phyloP scores from a whole-genome alignment of 2,113 vertebrate species.

The Datnioides undecimradiatus region DNA sequence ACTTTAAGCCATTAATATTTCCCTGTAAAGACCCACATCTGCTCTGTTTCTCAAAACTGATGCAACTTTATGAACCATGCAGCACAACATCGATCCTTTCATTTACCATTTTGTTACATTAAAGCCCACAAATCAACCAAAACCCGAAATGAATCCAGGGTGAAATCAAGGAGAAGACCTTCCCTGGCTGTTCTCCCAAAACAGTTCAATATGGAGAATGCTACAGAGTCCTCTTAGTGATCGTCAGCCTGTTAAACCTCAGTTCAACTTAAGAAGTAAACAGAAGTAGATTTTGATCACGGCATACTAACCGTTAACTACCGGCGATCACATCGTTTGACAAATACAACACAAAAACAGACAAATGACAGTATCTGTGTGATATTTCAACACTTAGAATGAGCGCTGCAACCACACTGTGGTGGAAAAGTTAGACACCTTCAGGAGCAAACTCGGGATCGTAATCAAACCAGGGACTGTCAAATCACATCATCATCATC shows the following conservation, averaged over 20 bases:
- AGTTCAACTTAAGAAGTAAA: no score
- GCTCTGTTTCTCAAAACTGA: neutral
- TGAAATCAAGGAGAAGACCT: neutral
- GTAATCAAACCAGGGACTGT: constrained; percentile 22
- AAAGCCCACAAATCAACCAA: neutral
- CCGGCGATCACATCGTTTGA: neutral
- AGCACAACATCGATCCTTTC: neutral
- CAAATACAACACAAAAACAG: neutral
- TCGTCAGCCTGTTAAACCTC: neutral
- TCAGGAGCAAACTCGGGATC: neutral
- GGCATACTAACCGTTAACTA: neutral
- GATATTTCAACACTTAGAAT: neutral
- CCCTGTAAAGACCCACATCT: neutral
- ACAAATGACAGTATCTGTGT: neutral
- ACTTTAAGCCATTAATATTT: neutral
- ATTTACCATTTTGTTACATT: neutral
- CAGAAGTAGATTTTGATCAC: no score
- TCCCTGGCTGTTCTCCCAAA: neutral
- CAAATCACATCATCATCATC: neutral
- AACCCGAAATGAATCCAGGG: neutral
- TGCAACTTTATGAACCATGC: neutral
- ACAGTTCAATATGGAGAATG: neutral
- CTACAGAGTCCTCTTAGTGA: neutral
- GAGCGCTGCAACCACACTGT: neutral
- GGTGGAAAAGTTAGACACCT: neutral